These are phyloP conservation scores for Zhengitettix transpicula DNA, from an alignment of 2,888 invertebrate species.

Conservation along the genomic window DNA sequence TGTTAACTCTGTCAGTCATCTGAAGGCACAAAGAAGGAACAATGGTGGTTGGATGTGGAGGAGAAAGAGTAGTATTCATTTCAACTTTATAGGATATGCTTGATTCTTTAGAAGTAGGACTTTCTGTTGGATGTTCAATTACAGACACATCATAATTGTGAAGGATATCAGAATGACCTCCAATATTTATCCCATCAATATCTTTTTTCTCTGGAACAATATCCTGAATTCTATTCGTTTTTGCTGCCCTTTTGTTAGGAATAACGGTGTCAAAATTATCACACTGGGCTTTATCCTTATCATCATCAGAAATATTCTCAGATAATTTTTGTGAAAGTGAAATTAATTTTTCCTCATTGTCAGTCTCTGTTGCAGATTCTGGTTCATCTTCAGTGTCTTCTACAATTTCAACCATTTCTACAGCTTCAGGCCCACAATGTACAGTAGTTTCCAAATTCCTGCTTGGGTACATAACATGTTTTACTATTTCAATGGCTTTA, in stretches of 20 bases:
- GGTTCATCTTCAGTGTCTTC: slow-evolving; percentile 28
- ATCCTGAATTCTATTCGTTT: neutral
- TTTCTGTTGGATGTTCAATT: neutral
- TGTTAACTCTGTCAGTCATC: slow-evolving; percentile 18
- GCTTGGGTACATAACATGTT: slow-evolving; percentile 29
- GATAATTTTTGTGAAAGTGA: slow-evolving; percentile 10
- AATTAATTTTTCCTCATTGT: slow-evolving; percentile 14
- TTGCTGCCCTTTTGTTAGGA: neutral
- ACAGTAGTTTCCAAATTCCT: slow-evolving; percentile 35
- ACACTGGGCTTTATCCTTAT: neutral
- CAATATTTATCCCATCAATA: slow-evolving; percentile 11
- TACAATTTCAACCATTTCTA: slow-evolving; percentile 29
- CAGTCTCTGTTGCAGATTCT: slow-evolving; percentile 18
- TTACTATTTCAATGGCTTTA: slow-evolving; percentile 48
- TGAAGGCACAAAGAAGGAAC: slow-evolving; percentile 14
- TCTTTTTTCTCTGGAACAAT: neutral
- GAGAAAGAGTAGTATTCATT: slow-evolving; percentile 9
- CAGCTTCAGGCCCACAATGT: slow-evolving; percentile 29
- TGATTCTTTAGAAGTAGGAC: slow-evolving; percentile 5
- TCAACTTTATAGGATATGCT: slow-evolving; percentile 1
- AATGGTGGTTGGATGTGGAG: slow-evolving; percentile 6
- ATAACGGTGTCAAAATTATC: slow-evolving; percentile 1
- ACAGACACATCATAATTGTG: neutral
- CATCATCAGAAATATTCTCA: neutral
- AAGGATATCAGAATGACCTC: slow-evolving; percentile 8